phyloP scores from a whole-genome alignment of 1,140 invertebrate genomes.

The Diorhabda sublineata region DNA sequence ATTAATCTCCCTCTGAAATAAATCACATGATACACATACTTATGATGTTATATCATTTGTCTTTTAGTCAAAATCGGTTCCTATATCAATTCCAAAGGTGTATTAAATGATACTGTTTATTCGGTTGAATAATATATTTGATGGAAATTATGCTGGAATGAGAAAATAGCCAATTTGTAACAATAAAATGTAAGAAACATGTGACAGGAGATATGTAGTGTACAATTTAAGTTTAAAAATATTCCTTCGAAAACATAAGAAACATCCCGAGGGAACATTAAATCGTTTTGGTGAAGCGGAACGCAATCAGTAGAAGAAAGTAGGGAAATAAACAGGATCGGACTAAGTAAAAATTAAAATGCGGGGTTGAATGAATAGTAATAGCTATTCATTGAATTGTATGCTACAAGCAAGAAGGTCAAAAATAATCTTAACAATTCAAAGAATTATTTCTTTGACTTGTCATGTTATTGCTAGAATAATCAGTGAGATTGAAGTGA shows the following conservation, averaged over 20 bases:
- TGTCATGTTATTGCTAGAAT: too few relatives aligned
- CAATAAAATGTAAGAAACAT: conserved; percentile 23
- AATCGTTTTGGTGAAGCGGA: conserved; percentile 22
- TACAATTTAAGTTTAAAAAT: conserved; percentile 22
- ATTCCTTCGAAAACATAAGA: conserved; percentile 21
- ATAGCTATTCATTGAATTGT: too few relatives aligned
- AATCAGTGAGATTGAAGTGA: too few relatives aligned
- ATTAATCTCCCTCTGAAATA: too few relatives aligned
- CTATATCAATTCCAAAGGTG: conserved; percentile 1
- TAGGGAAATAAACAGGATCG: conserved; percentile 3
- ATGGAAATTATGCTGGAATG: conserved; percentile 16
- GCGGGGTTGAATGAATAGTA: too few relatives aligned
- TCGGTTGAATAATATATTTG: conserved; percentile 6
- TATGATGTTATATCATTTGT: too few relatives aligned
- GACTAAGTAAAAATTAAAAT: too few relatives aligned
- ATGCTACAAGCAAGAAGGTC: too few relatives aligned
- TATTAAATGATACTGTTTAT: conserved; percentile 2
- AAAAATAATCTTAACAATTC: too few relatives aligned
- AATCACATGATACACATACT: too few relatives aligned
- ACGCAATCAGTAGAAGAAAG: conserved; percentile 15
- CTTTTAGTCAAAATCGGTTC: too few relatives aligned
- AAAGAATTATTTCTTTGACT: too few relatives aligned
- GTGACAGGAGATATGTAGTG: conserved; percentile 22
- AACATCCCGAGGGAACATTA: conserved; percentile 18
- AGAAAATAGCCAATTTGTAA: conserved; percentile 21